Conservation (phyloP, 2,888 invertebrate species). For the Drosophila peninsularis region DNA sequence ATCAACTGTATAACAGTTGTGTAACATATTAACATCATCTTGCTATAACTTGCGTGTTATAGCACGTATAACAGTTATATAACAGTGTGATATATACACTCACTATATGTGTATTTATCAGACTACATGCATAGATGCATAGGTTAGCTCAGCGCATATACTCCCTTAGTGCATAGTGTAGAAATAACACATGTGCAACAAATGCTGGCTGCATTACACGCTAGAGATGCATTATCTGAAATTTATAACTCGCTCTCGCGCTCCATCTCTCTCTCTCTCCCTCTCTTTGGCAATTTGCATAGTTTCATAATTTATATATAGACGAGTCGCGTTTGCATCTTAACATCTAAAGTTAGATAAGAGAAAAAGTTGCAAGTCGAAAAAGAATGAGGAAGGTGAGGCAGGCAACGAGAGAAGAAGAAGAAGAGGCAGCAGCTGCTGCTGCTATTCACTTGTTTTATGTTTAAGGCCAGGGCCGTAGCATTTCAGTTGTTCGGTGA, state of each 20-base stretch:
- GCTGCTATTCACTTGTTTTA: conserved; percentile 23
- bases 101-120: too few species aligned
- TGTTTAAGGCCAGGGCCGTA: conserved; percentile 62
- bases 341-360: conserved; percentile 7
- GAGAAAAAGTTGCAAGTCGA: conserved; percentile 13
- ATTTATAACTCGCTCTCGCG: conserved; percentile 17
- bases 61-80: background rate
- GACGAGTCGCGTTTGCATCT: conserved; percentile 30
- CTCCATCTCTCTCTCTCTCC: background rate
- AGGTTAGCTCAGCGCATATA: background rate
- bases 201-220: conserved; percentile 13
- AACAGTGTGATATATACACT: background rate
- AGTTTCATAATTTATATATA: conserved; percentile 47
- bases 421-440: conserved; percentile 1
- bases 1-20: too few species aligned
- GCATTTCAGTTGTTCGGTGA: conserved; percentile 23
- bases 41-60: too few species aligned
- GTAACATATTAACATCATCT: background rate
- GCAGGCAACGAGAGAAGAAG: background rate
- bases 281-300: conserved; percentile 39
- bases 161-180: background rate
- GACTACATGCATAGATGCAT: too few species aligned
- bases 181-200: conserved; percentile 16
- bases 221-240: conserved; percentile 19
- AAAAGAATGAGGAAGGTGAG: background rate